Evolutionary conservation across 2,888 invertebrate genomes (phyloP).

Genomic region (Eristalinus sepulchralis): DNA sequence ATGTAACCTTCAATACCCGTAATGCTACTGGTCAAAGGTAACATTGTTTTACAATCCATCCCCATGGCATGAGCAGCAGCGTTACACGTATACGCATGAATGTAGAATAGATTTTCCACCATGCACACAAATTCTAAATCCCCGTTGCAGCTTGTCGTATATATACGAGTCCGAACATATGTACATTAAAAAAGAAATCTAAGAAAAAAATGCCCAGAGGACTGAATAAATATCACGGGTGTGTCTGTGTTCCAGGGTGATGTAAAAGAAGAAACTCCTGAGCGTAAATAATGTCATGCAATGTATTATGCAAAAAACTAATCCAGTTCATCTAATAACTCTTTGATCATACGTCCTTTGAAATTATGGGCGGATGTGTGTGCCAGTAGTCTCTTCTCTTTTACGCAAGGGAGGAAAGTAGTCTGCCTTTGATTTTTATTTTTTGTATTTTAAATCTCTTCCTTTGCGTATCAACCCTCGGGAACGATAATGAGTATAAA

Average conservation of each 20-base stretch:
- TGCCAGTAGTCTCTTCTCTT: conserved; percentile 6
- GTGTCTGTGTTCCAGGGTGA: conserved; percentile 43
- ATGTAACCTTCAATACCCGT: background rate
- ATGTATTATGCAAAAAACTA: conserved; percentile 66
- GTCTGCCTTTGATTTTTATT: conserved; percentile 50
- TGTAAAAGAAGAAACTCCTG: conserved; percentile 57
- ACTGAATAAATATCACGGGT: conserved; percentile 58
- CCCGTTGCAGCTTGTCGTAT: conserved; percentile 16
- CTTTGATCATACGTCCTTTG: conserved; percentile 68
- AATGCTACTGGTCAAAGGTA: background rate
- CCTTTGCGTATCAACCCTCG: conserved; percentile 46
- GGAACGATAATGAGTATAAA: conserved; percentile 46
- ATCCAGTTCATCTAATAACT: conserved; percentile 72
- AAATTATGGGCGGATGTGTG: conserved; percentile 49
- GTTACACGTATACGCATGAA: background rate
- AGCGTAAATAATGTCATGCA: conserved; percentile 67
- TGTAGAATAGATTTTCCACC: background rate
- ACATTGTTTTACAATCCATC: background rate
- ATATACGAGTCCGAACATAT: background rate
- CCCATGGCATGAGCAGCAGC: background rate
- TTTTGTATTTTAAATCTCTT: conserved; percentile 29
- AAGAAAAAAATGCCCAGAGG: conserved; percentile 54
- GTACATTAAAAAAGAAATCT: background rate
- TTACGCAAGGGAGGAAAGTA: conserved; percentile 50
- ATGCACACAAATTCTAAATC: background rate